Percentiles rank a stretch among this genome's conserved stretches.
Evolutionary conservation across 2,113 vertebrate species (phyloP).

Genomic region (Pseudolaguvia tuberculata): DNA sequence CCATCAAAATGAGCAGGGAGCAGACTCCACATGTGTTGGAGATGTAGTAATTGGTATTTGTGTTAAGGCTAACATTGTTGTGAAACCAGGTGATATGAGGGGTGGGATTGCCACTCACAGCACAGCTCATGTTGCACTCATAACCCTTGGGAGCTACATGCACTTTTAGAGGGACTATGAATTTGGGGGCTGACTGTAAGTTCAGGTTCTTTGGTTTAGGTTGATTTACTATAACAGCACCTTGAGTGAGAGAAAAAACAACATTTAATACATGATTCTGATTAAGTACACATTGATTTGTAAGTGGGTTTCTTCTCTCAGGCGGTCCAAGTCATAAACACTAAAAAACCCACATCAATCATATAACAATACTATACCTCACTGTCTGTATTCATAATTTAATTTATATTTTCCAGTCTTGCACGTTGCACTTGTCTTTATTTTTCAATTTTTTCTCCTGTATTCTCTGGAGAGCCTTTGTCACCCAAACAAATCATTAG

Average conservation of each 20-base stretch:
- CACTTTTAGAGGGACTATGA: conserved; percentile 71
- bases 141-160: conserved; percentile 74
- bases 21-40: conserved; percentile 81
- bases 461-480: too few relatives aligned
- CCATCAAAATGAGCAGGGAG: conserved; percentile 73
- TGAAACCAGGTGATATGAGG: conserved; percentile 80
- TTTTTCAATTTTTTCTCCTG: too few relatives aligned
- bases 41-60: conserved; percentile 67
- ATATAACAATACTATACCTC: too few relatives aligned
- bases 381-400: too few relatives aligned
- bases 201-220: conserved; percentile 59
- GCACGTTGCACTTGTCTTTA: too few relatives aligned
- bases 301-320: too few relatives aligned
- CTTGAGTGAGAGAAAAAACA: conserved; percentile 59
- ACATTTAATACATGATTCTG: not conserved
- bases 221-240: conserved; percentile 53
- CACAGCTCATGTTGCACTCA: conserved; percentile 83
- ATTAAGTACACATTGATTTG: not conserved
- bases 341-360: too few relatives aligned
- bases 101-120: conserved; percentile 70
- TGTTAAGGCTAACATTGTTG: conserved; percentile 70
- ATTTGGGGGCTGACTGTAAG: conserved; percentile 68
- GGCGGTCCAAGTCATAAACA: too few relatives aligned
- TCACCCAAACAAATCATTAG: too few relatives aligned
- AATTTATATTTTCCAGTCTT: too few relatives aligned